Percentiles rank a stretch among this genome's conserved stretches.
These are phyloP conservation scores for Python bivittatus DNA, from an alignment of 2,113 vertebrate genomes.

Conservation along the genomic window DNA sequence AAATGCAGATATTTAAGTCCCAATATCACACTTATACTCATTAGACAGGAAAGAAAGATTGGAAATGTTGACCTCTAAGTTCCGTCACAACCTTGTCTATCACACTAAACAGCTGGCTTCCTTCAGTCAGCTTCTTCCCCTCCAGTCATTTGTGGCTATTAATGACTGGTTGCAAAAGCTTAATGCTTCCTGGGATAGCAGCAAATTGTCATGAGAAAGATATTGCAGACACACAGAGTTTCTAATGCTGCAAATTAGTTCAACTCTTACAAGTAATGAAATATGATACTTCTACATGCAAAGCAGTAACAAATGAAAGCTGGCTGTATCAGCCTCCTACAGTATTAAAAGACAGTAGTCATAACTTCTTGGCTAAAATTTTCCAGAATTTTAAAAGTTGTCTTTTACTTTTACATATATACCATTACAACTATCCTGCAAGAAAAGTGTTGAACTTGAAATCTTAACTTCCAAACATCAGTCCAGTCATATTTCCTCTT, in stretches of 20 bases:
- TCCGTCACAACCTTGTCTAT: not conserved
- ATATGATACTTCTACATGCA: not conserved
- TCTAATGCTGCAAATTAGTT: not conserved
- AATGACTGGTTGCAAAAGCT: not conserved
- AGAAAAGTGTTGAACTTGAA: not conserved
- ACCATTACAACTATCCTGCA: not conserved
- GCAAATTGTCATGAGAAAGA: slow-evolving; percentile 1
- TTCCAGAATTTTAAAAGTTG: not conserved
- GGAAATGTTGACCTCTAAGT: not conserved
- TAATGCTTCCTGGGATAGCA: not conserved
- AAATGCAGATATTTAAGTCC: not conserved
- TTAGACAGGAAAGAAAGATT: not conserved
- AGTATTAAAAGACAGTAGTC: not conserved
- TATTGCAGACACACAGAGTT: not conserved
- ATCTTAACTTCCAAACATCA: not conserved
- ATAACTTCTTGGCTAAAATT: not conserved
- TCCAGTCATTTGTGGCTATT: not conserved
- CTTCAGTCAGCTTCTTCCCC: not conserved
- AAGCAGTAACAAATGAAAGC: not conserved
- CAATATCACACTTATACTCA: not conserved
- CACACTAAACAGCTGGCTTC: slow-evolving; percentile 1
- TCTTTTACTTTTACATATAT: not conserved
- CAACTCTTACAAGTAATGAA: slow-evolving; percentile 10
- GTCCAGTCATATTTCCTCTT: not conserved
- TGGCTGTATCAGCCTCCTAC: not conserved